phyloP scores from a whole-genome alignment of 2,113 vertebrate genomes.

The Suncus etruscus region DNA sequence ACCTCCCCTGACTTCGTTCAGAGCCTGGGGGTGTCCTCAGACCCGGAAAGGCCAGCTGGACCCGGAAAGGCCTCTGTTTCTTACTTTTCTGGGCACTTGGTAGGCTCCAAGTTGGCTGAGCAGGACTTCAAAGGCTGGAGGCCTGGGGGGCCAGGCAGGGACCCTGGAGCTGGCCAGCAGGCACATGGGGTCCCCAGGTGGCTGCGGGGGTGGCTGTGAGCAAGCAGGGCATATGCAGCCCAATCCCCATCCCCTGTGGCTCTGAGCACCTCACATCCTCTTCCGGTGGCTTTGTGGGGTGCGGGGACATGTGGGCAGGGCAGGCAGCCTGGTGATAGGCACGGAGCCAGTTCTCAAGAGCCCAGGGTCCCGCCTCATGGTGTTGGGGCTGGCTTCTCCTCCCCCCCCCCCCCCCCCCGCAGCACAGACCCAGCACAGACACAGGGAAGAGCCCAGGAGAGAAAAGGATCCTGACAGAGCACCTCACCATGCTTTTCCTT shows the following conservation, averaged over 20 bases:
- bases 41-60: background rate
- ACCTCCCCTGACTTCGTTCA: fast-evolving
- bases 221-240: too few species aligned
- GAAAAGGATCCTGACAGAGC: background rate
- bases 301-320: background rate
- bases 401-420: background rate
- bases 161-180: background rate
- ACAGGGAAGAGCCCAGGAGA: too few species aligned
- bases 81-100: background rate
- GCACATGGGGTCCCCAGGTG: background rate
- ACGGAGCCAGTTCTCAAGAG: background rate
- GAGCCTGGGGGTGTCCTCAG: background rate
- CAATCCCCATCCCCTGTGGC: fast-evolving
- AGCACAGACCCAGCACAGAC: too few species aligned
- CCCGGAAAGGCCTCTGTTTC: background rate
- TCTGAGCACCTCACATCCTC: slow-evolving; percentile 52
- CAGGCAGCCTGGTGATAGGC: background rate
- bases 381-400: too few species aligned
- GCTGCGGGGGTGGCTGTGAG: background rate
- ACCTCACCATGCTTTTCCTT: background rate
- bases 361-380: background rate
- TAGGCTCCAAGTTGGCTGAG: background rate
- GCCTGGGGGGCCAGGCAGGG: fast-evolving
- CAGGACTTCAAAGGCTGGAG: fast-evolving
- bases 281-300: slow-evolving; percentile 53